phyloP scores from a whole-genome alignment of 2,888 invertebrate genomes.

The Priocnemis perturbator region DNA sequence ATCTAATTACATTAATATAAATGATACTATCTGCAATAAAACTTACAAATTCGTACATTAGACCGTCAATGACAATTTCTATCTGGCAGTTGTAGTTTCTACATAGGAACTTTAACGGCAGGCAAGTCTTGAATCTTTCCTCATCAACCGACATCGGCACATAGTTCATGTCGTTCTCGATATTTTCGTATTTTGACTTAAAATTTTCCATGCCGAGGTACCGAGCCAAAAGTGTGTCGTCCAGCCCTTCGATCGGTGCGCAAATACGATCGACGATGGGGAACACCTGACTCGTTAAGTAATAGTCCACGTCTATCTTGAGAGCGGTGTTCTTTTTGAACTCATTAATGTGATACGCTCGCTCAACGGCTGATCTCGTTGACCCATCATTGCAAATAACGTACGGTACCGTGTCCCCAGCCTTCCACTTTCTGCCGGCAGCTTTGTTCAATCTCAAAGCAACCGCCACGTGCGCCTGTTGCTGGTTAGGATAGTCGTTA shows the following conservation, averaged over 20 bases:
- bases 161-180: constrained; percentile 15
- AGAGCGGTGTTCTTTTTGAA: constrained; percentile 82
- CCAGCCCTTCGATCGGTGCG: constrained; percentile 96
- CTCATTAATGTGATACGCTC: constrained; percentile 96
- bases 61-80: constrained; percentile 75
- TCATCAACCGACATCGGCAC: constrained; percentile 73
- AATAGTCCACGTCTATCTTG: constrained; percentile 92
- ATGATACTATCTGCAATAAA: constrained; percentile 5
- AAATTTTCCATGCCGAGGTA: constrained; percentile 82
- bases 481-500: constrained; percentile 93
- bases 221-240: constrained; percentile 92
- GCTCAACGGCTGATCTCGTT: constrained; percentile 86
- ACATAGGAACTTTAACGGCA: constrained; percentile 82
- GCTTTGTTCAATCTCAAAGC: constrained; percentile 91
- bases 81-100: constrained; percentile 74
- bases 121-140: constrained; percentile 78
- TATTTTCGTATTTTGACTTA: constrained; percentile 1
- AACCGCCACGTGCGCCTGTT: constrained; percentile 89
- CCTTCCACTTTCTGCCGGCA: constrained; percentile 88
- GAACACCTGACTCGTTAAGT: constrained; percentile 95
- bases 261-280: constrained; percentile 97
- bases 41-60: constrained; percentile 71
- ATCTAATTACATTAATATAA: background rate
- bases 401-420: constrained; percentile 97
- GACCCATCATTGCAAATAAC: constrained; percentile 95